Evolutionary conservation across 2,888 invertebrate species (phyloP).

Genomic region (Chirona hameri): DNA sequence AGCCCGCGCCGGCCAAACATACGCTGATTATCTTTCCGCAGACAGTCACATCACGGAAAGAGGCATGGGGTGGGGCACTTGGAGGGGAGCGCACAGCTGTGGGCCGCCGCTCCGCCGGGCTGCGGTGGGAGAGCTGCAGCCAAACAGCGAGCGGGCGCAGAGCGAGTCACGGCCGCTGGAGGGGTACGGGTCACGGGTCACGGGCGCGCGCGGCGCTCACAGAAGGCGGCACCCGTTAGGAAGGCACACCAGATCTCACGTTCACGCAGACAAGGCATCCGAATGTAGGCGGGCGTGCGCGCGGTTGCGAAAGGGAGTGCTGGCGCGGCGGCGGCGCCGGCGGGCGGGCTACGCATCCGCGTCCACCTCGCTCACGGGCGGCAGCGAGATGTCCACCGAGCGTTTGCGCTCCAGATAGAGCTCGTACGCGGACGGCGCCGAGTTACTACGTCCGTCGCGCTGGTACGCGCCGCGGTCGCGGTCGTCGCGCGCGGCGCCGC

Average conservation of each 20-base stretch:
- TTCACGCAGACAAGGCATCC: not conserved
- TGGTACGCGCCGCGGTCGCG: conserved; percentile 40
- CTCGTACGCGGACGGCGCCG: conserved; percentile 67
- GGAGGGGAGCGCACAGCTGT: too few species aligned
- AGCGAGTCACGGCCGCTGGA: not conserved
- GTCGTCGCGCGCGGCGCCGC: conserved; percentile 40
- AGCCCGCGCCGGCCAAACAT: too few species aligned
- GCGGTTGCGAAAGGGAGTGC: not conserved
- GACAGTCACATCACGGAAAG: too few species aligned
- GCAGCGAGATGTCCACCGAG: not conserved
- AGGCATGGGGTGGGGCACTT: too few species aligned
- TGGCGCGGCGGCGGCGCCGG: not conserved
- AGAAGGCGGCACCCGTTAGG: not conserved
- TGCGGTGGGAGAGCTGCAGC: too few species aligned
- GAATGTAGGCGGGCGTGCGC: not conserved
- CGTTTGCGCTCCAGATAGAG: conserved; percentile 48
- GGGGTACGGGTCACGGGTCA: not conserved
- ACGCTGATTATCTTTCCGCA: too few species aligned
- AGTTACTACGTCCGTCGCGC: conserved; percentile 57
- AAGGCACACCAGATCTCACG: conserved; percentile 12
- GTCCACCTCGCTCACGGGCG: not conserved
- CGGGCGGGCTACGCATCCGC: not conserved
- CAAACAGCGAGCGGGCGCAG: not conserved
- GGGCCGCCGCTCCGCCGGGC: too few species aligned
- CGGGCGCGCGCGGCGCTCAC: not conserved